A percentile compares a stretch with the other conserved stretches of the same genome.
Conservation (phyloP, 2,113 vertebrate species). For the Entomyzon cyanotis region DNA sequence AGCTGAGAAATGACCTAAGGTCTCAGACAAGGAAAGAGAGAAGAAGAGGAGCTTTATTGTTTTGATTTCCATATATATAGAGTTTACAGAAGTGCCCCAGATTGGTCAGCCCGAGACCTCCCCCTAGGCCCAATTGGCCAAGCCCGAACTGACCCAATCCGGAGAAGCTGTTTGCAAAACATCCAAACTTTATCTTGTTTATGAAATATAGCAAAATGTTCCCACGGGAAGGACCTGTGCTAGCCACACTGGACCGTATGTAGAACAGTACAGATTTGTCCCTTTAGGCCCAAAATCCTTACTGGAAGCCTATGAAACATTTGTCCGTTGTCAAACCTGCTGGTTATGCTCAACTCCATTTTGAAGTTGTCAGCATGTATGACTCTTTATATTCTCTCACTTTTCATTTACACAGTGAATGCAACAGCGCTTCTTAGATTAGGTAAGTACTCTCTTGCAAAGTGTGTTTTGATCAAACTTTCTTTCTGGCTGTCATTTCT, state of each 20-base stretch:
- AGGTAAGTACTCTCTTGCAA: not conserved
- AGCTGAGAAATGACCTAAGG: too few relatives aligned
- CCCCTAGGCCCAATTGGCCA: too few relatives aligned
- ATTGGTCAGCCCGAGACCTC: too few relatives aligned
- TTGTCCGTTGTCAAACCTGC: not conserved
- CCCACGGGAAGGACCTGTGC: too few relatives aligned
- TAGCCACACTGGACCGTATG: rapidly evolving
- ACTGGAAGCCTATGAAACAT: not conserved
- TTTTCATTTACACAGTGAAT: not conserved
- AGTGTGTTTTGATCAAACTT: not conserved
- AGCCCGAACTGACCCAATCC: too few relatives aligned
- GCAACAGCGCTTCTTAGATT: not conserved
- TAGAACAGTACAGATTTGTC: not conserved
- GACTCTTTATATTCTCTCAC: not conserved
- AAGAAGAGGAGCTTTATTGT: too few relatives aligned
- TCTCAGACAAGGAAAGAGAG: too few relatives aligned
- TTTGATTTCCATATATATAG: too few relatives aligned
- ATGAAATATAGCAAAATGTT: too few relatives aligned
- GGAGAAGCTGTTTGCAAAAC: too few relatives aligned
- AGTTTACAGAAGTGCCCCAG: too few relatives aligned
- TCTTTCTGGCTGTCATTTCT: not conserved
- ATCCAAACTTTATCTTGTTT: too few relatives aligned
- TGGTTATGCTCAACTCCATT: not conserved
- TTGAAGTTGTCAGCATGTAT: not conserved
- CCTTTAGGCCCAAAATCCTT: not conserved